Base-by-base conservation (phyloP, 1,140 invertebrate species). In the Ceratina japonica region DNA sequence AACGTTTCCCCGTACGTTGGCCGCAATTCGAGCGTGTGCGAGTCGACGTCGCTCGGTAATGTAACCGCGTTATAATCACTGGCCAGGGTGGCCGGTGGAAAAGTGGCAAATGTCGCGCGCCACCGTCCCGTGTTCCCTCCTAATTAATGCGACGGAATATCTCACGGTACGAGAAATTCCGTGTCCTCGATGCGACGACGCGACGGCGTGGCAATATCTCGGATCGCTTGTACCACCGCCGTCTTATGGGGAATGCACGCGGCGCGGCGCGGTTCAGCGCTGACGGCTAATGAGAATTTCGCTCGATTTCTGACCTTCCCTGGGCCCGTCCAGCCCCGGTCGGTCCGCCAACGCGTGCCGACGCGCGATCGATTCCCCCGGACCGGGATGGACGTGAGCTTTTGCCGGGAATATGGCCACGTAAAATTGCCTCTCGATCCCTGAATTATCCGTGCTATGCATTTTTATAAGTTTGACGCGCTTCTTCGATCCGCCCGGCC, bases 271-370 rank as follows among this genome's bases (percentile, higher is more conserved):
- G 73, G 51, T 56, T 69, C 62, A 51, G 5, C 64, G 54, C 44
- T 59, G 20, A 31, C 44, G 63, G 27, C 56, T 85, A 85, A 85
- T 84, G 83, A 84, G 82, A 85, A 85, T 84, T 72, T 79, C 69
- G 70, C 52, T 52, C 75, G 82, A 59, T 73, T 22, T 54, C 37
- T 44, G 37, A 44, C 37, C 37, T 44, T 2, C 37, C 37, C 37
- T 44, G 37, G 37, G 0, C 37, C 37, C 5, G 10, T 44, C 37
- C 37, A 44, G 37, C 10, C 22, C 49, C 44, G 54, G 27, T 20
- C 31, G 56, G 31, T 54, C n/a, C 58, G 1, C 13, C 27, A 52
- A 61, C 66, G 44, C 44, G 27, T 24, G 72, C 31, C 27, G 10
- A 44, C 37, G 10, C 16, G 0, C 62, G 70, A 59, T 74, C 64